Evolutionary conservation across 1,140 invertebrate genomes (phyloP), one percentile per base, ranked within the genome.

Genomic region (Lordiphosa clarofinis): DNA sequence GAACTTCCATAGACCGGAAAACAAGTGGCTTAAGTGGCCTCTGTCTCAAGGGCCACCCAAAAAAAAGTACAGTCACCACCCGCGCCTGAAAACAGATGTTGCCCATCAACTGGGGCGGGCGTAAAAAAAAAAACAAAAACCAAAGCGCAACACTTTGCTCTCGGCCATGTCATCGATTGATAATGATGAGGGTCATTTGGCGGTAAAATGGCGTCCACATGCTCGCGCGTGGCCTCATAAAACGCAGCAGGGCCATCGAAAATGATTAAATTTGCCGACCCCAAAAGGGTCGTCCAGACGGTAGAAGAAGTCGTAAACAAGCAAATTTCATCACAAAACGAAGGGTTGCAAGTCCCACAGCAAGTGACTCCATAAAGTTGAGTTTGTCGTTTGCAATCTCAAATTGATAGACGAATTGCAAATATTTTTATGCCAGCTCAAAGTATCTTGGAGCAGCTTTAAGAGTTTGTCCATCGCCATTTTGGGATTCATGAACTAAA

Each of bases 111-210:
- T 31, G 3, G 3, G 62, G 56, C 47, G 31, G 31, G 0, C 1
- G 56, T n/a, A n/a, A n/a, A n/a, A n/a, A n/a, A n/a, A n/a, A n/a
- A n/a, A n/a, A 62, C 48, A 36, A 36, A 56, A 65, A 39, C 36
- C 40, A 38, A 36, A 64, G 43, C 35, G 44, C 28, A 58, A 64
- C 59, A 64, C 54, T 64, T 64, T 64, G 21, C 35, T 31, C 35
- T 58, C 24, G 64, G 43, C 43, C 60, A 64, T 59, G 55, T 65
- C 66, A 59, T 65, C 52, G 56, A 47, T 57, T 56, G 68, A 79
- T 79, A 79, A 79, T 79, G 69, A 73, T 64, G 50, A 69, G 75
- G 65, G 70, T 81, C 76, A 79, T 52, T 79, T 58, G 74, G 54
- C 56, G 57, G 49, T 48, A 56, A 59, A 73, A 78, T 56, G 63